A percentile compares a stretch with the other conserved stretches of the same genome.
Conservation (phyloP, 2,888 invertebrate species). For the Cephus nigrinus region DNA sequence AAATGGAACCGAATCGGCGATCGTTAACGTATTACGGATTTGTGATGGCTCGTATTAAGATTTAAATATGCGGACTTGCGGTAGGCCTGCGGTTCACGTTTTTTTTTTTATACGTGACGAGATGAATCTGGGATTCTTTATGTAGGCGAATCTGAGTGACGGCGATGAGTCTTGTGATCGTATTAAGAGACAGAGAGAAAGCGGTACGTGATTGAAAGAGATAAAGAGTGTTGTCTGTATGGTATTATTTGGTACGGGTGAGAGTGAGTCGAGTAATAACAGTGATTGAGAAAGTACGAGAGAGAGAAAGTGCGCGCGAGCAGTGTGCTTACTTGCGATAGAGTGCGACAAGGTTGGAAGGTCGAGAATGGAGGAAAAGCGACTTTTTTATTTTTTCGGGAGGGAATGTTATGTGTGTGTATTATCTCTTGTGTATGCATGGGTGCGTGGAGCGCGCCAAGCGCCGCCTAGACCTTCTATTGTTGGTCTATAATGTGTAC, state of each 20-base stretch:
- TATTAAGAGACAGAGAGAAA: too few species aligned
- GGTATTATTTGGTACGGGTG: too few species aligned
- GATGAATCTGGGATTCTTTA: slow-evolving; percentile 26
- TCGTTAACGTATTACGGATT: slow-evolving; percentile 24
- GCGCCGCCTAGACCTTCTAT: slow-evolving; percentile 64
- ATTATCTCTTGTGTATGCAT: slow-evolving; percentile 33
- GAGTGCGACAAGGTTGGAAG: slow-evolving; percentile 12
- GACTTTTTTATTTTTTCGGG: too few species aligned
- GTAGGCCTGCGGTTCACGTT: slow-evolving; percentile 38
- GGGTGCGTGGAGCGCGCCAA: slow-evolving; percentile 54
- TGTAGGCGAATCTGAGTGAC: too few species aligned
- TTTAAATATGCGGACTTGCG: slow-evolving; percentile 21
- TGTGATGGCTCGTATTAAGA: slow-evolving; percentile 29
- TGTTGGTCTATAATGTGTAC: slow-evolving; percentile 67
- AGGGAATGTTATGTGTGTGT: too few species aligned
- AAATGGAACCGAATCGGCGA: slow-evolving; percentile 20
- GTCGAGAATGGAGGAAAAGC: slow-evolving; percentile 10
- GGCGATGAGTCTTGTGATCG: too few species aligned
- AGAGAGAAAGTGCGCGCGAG: neutral
- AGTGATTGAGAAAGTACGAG: slow-evolving; percentile 9
- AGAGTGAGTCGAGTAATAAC: neutral
- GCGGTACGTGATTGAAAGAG: neutral
- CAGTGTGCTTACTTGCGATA: slow-evolving; percentile 1
- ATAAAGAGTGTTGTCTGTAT: slow-evolving; percentile 8
- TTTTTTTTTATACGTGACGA: slow-evolving; percentile 33